Evolutionary conservation across 1,140 invertebrate species (phyloP).

Genomic region (Homalodisca vitripennis): DNA sequence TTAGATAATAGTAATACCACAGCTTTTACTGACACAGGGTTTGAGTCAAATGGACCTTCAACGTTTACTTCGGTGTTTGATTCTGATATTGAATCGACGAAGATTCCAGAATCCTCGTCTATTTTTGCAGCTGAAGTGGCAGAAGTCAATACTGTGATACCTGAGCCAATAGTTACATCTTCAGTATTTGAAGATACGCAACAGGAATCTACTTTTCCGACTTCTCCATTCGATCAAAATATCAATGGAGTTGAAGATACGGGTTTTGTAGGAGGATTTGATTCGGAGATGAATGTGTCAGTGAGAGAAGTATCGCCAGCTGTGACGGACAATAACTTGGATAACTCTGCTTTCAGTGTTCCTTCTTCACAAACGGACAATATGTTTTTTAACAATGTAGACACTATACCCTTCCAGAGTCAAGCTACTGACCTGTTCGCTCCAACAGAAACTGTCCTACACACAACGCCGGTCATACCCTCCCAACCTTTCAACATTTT

Average conservation of each 20-base stretch:
- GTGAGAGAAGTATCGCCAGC: slow-evolving; percentile 41
- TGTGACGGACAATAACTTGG: slow-evolving; percentile 46
- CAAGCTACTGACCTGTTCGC: not conserved
- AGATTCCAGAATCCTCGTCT: too few species aligned
- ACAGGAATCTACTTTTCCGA: not conserved
- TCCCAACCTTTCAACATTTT: slow-evolving; percentile 27
- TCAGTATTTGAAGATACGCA: not conserved
- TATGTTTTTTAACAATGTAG: slow-evolving; percentile 5
- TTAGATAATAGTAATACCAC: too few species aligned
- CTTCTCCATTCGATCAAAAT: slow-evolving; percentile 2
- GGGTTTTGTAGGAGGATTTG: not conserved
- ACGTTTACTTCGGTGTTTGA: not conserved
- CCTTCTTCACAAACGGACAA: not conserved
- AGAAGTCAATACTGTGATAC: too few species aligned
- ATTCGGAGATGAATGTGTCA: slow-evolving; percentile 1
- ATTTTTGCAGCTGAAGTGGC: too few species aligned
- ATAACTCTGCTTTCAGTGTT: not conserved
- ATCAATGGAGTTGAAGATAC: not conserved
- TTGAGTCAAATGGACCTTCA: not conserved
- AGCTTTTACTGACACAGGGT: slow-evolving; percentile 28
- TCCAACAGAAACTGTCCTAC: slow-evolving; percentile 22
- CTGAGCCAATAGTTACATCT: too few species aligned
- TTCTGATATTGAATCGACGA: too few species aligned
- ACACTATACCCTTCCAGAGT: not conserved
- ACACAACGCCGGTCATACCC: slow-evolving; percentile 41